These are phyloP conservation scores for Okapia johnstoni DNA, from an alignment of 2,113 vertebrate genomes.

Conservation along the genomic window DNA sequence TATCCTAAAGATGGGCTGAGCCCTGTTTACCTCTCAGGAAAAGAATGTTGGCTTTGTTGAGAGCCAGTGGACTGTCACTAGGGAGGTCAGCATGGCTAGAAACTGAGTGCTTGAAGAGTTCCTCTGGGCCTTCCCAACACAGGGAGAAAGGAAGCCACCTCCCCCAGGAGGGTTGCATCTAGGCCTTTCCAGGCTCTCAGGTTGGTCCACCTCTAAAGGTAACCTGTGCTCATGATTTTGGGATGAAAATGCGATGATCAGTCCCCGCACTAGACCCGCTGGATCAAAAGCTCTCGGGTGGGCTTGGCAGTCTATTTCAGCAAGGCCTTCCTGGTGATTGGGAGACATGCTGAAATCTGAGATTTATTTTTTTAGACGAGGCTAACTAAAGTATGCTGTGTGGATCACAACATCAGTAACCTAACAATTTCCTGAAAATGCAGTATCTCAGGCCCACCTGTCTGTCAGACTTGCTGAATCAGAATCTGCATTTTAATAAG, in stretches of 20 bases:
- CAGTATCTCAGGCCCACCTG: background rate
- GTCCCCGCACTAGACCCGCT: background rate
- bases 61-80: background rate
- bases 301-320: background rate
- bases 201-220: background rate
- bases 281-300: background rate
- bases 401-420: background rate
- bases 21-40: background rate
- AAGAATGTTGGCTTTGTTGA: background rate
- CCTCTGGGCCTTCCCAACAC: background rate
- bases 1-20: background rate
- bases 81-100: background rate
- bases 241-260: background rate
- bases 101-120: background rate
- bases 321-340: background rate
- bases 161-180: background rate
- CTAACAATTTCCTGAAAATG: background rate
- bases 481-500: background rate
- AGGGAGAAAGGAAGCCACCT: background rate
- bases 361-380: background rate
- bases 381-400: background rate
- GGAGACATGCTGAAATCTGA: background rate
- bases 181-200: background rate
- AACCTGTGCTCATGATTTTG: background rate
- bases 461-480: background rate